Evolutionary conservation across 2,113 vertebrate genomes (phyloP), one percentile per base, ranked within the genome.

Genomic region (Podarcis cretensis): DNA sequence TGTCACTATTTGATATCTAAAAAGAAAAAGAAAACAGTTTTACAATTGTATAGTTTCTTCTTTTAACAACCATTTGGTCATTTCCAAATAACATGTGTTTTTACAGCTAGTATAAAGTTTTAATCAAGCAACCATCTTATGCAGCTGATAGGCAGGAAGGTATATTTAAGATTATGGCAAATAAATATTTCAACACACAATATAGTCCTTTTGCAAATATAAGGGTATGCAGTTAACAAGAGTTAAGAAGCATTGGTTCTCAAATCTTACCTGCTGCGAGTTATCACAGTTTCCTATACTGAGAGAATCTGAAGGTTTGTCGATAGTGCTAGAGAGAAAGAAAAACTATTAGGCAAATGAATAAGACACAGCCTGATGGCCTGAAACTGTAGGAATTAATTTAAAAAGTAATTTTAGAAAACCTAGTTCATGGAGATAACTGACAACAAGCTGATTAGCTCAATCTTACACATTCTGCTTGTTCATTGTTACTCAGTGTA

Each of bases 281-380:
- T 97, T 98, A 93, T 99, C 99, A 95, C 99, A 98, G 81, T 99
- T 99, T 93, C 98, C 98, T 98, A 99, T 97, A 97, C 97, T 97
- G 90, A 99, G 96, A 69, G 98, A 97, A 96, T 99, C 98, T 96
- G 98, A 97, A 96, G 98, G 97, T 97, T 99, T 99, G 95, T 99
- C 98, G 82, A 98, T 98, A 94, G 98, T 98, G 97, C 99, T 99
- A 96, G 85, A 97, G 96, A 95, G 87, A 88, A 69, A 95, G n/a
- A 86, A 86, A 91, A 91, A 92, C 82, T 94, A 43, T 95, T 85
- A 95, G 91, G 88, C 93, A 90, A 92, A 10, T 84, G 4, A 78
- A 8, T 21, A 86, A 18, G 13, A 83, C 13, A 63, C 84, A 0
- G 20, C 1, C 14, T 82, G 92, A 59, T 54, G 18, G 69, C 81